Percentiles rank a stretch among this genome's conserved stretches.
phyloP scores from a whole-genome alignment of 2,888 invertebrate genomes.

The Meghimatium bilineatum region DNA sequence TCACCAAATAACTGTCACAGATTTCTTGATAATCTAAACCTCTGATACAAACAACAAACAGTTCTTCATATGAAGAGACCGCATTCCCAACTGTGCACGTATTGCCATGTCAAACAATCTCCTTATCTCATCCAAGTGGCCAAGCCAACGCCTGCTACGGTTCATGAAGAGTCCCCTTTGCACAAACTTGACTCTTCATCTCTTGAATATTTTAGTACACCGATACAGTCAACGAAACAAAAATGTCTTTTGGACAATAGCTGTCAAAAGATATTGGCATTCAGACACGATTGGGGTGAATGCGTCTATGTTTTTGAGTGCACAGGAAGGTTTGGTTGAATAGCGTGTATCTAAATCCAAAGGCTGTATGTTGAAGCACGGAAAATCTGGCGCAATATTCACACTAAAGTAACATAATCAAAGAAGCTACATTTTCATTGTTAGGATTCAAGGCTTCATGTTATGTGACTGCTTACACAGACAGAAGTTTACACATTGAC shows the following conservation, averaged over 20 bases:
- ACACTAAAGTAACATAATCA: neutral
- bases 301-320: neutral
- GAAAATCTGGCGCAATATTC: neutral
- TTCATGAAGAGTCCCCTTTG: neutral
- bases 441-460: too few relatives aligned
- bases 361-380: neutral
- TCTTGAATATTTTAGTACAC: neutral
- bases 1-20: neutral
- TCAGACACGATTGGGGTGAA: neutral
- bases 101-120: neutral
- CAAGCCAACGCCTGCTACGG: neutral
- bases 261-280: neutral
- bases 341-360: neutral
- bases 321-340: neutral
- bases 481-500: too few relatives aligned
- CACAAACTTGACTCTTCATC: neutral
- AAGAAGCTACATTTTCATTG: too few relatives aligned
- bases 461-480: too few relatives aligned
- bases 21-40: neutral
- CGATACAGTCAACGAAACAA: neutral
- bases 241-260: neutral
- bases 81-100: slow-evolving; percentile 7
- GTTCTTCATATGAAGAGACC: neutral
- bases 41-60: slow-evolving; percentile 1
- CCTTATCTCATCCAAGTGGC: neutral